A percentile compares a stretch with the other conserved stretches of the same genome.
These are phyloP conservation scores for Caenorhabditis briggsae DNA, from an alignment of 1,140 invertebrate species.

Conservation along the genomic window DNA sequence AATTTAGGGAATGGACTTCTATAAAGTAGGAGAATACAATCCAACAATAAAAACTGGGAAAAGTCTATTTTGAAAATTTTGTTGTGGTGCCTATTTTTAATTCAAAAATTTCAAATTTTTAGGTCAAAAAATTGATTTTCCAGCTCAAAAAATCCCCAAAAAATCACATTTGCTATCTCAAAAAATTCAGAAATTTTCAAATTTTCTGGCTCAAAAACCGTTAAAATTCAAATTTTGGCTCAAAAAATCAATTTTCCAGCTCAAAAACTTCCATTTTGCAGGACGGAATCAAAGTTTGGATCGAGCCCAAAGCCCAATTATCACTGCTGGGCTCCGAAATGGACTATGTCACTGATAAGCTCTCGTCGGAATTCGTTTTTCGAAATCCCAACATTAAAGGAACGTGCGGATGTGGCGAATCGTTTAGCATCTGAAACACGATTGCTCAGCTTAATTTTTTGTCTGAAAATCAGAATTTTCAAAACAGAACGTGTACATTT, in stretches of 20 bases:
- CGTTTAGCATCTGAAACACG: conserved; percentile 92
- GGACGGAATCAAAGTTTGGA: conserved; percentile 87
- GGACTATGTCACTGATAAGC: conserved; percentile 92
- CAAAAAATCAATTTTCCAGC: too few species aligned
- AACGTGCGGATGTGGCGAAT: conserved; percentile 99
- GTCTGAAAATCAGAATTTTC: not conserved
- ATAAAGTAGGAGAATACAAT: too few species aligned
- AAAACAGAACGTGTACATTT: too few species aligned
- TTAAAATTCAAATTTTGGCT: not conserved
- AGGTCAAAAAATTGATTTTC: not conserved
- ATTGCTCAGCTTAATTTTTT: not conserved
- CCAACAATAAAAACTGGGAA: too few species aligned
- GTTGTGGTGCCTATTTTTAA: too few species aligned
- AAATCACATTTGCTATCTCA: too few species aligned
- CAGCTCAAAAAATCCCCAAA: not conserved
- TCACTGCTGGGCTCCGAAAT: conserved; percentile 97
- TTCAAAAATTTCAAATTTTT: not conserved
- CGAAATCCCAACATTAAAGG: conserved; percentile 99
- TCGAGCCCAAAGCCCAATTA: conserved; percentile 97
- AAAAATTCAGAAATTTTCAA: not conserved
- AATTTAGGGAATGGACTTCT: too few species aligned
- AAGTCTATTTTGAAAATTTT: too few species aligned
- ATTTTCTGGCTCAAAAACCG: not conserved
- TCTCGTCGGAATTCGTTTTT: conserved; percentile 97
- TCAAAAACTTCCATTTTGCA: conserved; percentile 28